Conservation (phyloP, 1,140 invertebrate genomes). For the Berghia stephanieae region DNA sequence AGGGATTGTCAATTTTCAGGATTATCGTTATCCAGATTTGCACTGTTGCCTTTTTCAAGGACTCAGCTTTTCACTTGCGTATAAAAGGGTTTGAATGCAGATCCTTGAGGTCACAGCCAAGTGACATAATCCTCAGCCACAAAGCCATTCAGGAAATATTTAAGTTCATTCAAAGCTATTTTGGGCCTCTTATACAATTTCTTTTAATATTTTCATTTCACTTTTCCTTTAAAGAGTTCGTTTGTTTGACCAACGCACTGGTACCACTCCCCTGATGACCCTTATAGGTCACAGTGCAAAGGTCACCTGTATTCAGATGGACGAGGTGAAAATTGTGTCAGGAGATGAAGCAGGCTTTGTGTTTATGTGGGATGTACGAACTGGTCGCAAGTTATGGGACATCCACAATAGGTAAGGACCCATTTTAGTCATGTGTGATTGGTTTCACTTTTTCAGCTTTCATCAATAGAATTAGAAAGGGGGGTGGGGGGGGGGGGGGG, state of each 20-base stretch:
- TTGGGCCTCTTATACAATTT: background rate
- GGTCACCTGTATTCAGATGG: conserved; percentile 55
- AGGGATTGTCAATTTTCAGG: no score
- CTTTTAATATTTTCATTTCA: background rate
- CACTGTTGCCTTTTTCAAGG: no score
- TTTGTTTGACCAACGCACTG: conserved; percentile 48
- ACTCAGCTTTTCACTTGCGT: no score
- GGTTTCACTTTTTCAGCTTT: no score
- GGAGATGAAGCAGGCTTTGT: conserved; percentile 58
- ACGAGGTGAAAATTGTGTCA: conserved; percentile 60
- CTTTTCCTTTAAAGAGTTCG: conserved; percentile 43
- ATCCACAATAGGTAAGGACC: conserved; percentile 58
- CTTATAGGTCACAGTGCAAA: conserved; percentile 47
- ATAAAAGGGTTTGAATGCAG: no score
- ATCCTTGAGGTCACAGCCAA: background rate
- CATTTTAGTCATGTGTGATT: no score
- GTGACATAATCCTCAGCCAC: background rate
- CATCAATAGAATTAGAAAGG: no score
- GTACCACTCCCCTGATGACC: conserved; percentile 33
- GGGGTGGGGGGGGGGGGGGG: no score
- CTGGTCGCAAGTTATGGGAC: conserved; percentile 60
- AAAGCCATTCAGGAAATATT: background rate
- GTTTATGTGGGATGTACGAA: conserved; percentile 59
- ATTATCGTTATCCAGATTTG: no score
- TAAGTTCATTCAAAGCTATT: background rate